These are phyloP conservation scores for Sarcophaga subvicina DNA, from an alignment of 2,888 invertebrate species.

Conservation along the genomic window DNA sequence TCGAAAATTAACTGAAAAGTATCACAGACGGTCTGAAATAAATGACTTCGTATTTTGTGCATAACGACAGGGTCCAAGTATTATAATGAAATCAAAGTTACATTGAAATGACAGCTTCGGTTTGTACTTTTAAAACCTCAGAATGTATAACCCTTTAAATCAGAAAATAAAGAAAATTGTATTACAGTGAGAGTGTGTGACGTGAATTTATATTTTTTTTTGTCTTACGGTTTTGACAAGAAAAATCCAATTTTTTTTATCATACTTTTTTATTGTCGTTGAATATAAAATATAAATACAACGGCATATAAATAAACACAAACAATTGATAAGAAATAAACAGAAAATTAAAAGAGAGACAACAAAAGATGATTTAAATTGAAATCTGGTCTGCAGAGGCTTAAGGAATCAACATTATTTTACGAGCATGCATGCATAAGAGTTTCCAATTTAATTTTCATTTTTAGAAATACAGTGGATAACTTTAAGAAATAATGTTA, in stretches of 20 bases:
- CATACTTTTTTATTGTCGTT: background rate
- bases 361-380: conserved; percentile 16
- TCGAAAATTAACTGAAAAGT: too few relatives aligned
- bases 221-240: conserved; percentile 2
- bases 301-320: background rate
- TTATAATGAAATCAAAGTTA: too few relatives aligned
- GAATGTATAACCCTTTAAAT: background rate
- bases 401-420: too few relatives aligned
- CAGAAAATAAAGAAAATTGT: background rate
- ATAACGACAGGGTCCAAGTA: too few relatives aligned
- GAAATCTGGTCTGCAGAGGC: conserved; percentile 20
- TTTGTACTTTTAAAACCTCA: too few relatives aligned
- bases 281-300: conserved; percentile 7
- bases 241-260: conserved; percentile 14
- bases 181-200: conserved; percentile 36
- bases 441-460: background rate
- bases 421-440: too few relatives aligned
- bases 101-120: too few relatives aligned
- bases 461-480: background rate
- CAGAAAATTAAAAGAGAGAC: background rate
- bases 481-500: background rate
- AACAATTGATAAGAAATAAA: conserved; percentile 32
- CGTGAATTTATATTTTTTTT: conserved; percentile 10
- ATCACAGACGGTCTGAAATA: too few relatives aligned
- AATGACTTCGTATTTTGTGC: too few relatives aligned